A percentile compares a stretch with the other conserved stretches of the same genome.
phyloP scores from a whole-genome alignment of 2,113 vertebrate genomes.

The Pedetes capensis region DNA sequence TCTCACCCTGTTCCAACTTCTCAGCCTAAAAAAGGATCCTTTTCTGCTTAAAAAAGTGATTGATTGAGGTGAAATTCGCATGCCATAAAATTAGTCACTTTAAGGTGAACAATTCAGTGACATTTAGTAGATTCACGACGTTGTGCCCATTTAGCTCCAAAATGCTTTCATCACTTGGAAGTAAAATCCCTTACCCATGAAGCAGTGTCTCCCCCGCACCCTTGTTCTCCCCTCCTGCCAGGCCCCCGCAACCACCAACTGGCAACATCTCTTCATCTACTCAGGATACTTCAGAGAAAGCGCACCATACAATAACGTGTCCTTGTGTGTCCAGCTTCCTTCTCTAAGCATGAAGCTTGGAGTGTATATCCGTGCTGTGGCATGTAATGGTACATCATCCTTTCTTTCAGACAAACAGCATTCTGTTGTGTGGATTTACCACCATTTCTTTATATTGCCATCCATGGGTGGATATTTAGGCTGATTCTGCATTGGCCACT shows the following conservation, averaged over 20 bases:
- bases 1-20: not conserved
- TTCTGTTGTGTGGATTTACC: not conserved
- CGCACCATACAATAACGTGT: fast-evolving
- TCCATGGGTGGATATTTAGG: not conserved
- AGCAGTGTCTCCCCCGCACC: not conserved
- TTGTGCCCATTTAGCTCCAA: not conserved
- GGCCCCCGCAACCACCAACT: not conserved
- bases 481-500: not conserved
- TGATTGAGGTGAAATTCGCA: not conserved
- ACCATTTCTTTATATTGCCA: not conserved
- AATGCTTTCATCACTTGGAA: not conserved
- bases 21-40: not conserved
- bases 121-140: not conserved
- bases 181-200: not conserved
- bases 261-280: not conserved
- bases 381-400: fast-evolving
- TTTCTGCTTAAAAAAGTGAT: not conserved
- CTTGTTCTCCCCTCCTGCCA: not conserved
- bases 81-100: not conserved
- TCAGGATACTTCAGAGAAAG: not conserved
- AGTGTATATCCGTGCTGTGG: fast-evolving
- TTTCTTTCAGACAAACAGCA: not conserved
- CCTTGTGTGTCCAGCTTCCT: not conserved
- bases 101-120: not conserved
- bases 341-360: not conserved